These are phyloP conservation scores for Darevskia mixta DNA, from an alignment of 2,797 vertebrate genomes.

Conservation along the genomic window DNA sequence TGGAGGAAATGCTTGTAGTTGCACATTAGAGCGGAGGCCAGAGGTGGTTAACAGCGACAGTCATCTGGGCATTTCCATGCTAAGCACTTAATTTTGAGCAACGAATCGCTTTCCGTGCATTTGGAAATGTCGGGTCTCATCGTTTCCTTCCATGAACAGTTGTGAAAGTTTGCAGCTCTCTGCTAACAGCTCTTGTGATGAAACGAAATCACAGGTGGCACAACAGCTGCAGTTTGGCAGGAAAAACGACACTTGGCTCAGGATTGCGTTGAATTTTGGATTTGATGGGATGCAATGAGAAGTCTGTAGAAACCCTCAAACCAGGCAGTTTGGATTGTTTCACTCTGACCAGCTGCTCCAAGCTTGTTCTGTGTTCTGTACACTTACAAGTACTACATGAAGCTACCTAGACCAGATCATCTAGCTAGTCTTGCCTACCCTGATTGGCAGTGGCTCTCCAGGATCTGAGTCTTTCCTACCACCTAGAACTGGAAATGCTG, in stretches of 20 bases:
- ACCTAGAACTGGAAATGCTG: not conserved
- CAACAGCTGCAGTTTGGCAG: not conserved
- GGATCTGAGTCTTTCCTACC: not conserved
- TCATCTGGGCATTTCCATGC: slow-evolving; percentile 6
- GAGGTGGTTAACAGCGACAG: not conserved
- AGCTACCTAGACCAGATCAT: not conserved
- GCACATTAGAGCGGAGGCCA: not conserved
- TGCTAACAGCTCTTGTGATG: not conserved
- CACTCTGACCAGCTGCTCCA: not conserved
- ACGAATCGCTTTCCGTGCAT: not conserved
- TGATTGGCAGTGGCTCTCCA: not conserved
- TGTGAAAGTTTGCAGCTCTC: slow-evolving; percentile 7
- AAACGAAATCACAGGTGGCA: not conserved
- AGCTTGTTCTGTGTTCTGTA: not conserved
- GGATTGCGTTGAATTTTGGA: not conserved
- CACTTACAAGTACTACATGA: not conserved
- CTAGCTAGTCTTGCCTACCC: not conserved
- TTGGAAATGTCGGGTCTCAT: not conserved
- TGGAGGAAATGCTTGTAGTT: slow-evolving; percentile 5
- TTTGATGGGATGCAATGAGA: not conserved
- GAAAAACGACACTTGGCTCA: not conserved
- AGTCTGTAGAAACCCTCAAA: not conserved
- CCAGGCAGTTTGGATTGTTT: not conserved
- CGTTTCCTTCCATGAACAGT: not conserved
- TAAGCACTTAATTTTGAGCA: not conserved